A percentile compares a stretch with the other conserved stretches of the same genome.
Conservation (phyloP, 2,113 vertebrate genomes). For the Percopsis transmontana region DNA sequence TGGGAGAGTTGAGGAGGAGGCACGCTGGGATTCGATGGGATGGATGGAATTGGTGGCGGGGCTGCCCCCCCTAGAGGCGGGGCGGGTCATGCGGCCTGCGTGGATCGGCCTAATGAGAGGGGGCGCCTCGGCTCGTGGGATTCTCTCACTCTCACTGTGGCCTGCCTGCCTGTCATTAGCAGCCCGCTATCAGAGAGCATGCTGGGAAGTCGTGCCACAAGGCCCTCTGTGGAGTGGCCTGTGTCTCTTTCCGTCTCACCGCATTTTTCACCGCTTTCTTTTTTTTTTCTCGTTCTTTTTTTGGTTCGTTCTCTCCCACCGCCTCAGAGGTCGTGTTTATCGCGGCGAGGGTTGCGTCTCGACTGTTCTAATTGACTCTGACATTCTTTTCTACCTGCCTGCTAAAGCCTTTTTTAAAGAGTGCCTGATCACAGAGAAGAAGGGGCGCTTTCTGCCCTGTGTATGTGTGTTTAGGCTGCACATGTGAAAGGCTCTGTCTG, state of each 20-base stretch:
- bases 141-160: constrained; percentile 66
- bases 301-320: constrained; percentile 38
- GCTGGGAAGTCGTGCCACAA: constrained; percentile 70
- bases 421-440: constrained; percentile 21
- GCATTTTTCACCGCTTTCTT: constrained; percentile 50
- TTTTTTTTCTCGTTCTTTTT: constrained; percentile 38
- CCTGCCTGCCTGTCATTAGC: constrained; percentile 74
- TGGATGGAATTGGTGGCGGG: constrained; percentile 8
- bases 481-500: constrained; percentile 65
- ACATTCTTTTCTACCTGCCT: constrained; percentile 37
- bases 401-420: constrained; percentile 28
- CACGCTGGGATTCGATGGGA: constrained; percentile 14
- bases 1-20: background rate
- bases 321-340: constrained; percentile 33
- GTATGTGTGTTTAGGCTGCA: constrained; percentile 32
- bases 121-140: constrained; percentile 48
- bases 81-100: constrained; percentile 54
- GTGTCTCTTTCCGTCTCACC: constrained; percentile 50
- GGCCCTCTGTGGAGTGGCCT: constrained; percentile 43
- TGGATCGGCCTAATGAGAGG: constrained; percentile 68
- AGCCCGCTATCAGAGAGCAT: constrained; percentile 71
- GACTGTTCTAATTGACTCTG: constrained; percentile 58
- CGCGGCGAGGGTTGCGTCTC: constrained; percentile 34
- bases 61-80: constrained; percentile 44
- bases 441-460: constrained; percentile 24